A percentile compares a stretch with the other conserved stretches of the same genome.
Conservation (phyloP, 2,113 vertebrate species). For the Serilophus lunatus region DNA sequence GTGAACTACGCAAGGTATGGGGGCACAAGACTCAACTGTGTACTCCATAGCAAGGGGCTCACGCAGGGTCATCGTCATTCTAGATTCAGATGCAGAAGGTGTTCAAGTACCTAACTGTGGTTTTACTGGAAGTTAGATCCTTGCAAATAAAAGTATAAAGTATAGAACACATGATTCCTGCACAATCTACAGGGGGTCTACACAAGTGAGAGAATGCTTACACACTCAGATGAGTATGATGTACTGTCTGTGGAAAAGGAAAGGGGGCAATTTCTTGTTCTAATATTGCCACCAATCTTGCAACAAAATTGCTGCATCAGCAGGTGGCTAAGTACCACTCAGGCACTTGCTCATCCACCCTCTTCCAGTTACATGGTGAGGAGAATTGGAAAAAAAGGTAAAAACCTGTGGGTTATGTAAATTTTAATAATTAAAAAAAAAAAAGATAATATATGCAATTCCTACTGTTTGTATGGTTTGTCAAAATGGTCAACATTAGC, state of each 20-base stretch:
- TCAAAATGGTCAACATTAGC: rapidly evolving
- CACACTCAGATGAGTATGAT: neutral
- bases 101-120: neutral
- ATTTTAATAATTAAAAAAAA: neutral
- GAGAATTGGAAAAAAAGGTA: neutral
- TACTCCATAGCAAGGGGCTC: neutral
- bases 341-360: neutral
- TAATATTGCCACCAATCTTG: neutral
- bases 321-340: no score
- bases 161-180: neutral
- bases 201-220: neutral
- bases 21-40: neutral
- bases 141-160: neutral
- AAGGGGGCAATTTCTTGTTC: neutral
- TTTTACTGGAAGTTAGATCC: neutral
- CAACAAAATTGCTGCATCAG: neutral
- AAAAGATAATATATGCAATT: no score
- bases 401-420: neutral
- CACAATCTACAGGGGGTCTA: neutral
- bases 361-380: neutral
- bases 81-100: neutral
- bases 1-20: neutral
- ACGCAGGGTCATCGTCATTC: neutral
- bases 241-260: neutral
- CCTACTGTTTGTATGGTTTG: neutral